These are phyloP conservation scores for Anguilla anguilla DNA, from an alignment of 2,797 vertebrate genomes.

Conservation along the genomic window DNA sequence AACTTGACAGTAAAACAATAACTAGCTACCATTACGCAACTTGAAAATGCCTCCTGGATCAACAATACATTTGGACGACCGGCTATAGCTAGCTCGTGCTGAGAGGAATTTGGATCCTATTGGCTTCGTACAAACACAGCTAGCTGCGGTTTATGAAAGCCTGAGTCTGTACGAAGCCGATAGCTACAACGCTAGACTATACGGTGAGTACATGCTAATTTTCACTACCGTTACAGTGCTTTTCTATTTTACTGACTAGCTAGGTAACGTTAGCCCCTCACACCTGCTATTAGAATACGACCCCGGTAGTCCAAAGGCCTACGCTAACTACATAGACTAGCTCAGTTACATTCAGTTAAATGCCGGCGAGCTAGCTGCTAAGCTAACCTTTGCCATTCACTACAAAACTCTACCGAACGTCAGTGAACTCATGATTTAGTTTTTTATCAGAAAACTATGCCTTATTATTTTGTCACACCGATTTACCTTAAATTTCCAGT, in stretches of 20 bases:
- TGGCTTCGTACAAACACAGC: too few species aligned
- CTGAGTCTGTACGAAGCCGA: too few species aligned
- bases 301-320: background rate
- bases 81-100: too few species aligned
- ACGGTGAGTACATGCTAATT: background rate
- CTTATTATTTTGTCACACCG: background rate
- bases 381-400: background rate
- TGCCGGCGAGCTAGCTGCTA: background rate
- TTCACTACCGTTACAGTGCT: background rate
- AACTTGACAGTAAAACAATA: too few species aligned
- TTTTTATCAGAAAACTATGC: background rate
- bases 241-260: background rate
- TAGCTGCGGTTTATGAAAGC: too few species aligned
- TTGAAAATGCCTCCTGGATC: background rate
- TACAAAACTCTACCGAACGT: background rate
- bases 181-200: background rate
- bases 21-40: too few species aligned
- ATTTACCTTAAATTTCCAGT: background rate
- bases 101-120: too few species aligned
- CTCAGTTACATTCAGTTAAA: background rate
- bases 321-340: background rate
- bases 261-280: background rate
- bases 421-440: background rate
- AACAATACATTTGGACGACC: background rate
- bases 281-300: background rate